These are phyloP conservation scores for Cotesia congregata DNA, from an alignment of 2,888 invertebrate genomes.

Conservation along the genomic window DNA sequence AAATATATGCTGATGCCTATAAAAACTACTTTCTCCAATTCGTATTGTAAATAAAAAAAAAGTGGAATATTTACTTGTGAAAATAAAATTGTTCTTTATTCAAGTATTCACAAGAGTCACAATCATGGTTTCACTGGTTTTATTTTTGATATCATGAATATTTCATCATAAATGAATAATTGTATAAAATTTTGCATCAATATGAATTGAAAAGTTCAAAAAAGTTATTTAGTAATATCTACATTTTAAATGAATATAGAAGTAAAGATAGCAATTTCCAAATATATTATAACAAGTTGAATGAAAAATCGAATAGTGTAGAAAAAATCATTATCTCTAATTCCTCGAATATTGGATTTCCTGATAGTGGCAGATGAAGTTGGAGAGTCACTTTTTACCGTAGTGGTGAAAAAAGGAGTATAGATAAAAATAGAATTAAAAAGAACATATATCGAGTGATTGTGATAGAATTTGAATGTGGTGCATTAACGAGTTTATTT, in stretches of 20 bases:
- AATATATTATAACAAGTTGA: not conserved
- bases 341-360: slow-evolving; percentile 45
- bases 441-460: slow-evolving; percentile 2
- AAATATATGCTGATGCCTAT: too few relatives aligned
- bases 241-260: not conserved
- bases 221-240: not conserved
- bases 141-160: not conserved
- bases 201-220: not conserved
- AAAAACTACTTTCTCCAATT: too few relatives aligned
- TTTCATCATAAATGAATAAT: not conserved
- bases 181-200: not conserved
- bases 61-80: too few relatives aligned
- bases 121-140: too few relatives aligned
- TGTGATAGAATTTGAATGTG: not conserved
- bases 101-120: too few relatives aligned
- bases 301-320: slow-evolving; percentile 5
- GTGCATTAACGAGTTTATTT: slow-evolving; percentile 52
- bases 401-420: slow-evolving; percentile 7
- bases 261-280: not conserved
- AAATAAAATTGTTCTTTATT: too few relatives aligned
- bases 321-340: slow-evolving; percentile 37
- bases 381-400: slow-evolving; percentile 16
- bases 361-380: slow-evolving; percentile 28
- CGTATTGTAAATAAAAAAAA: too few relatives aligned
- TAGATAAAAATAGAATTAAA: slow-evolving; percentile 14